Percentiles rank a stretch among this genome's conserved stretches.
These are phyloP conservation scores for Sander vitreus DNA, from an alignment of 2,113 vertebrate species.

Conservation along the genomic window DNA sequence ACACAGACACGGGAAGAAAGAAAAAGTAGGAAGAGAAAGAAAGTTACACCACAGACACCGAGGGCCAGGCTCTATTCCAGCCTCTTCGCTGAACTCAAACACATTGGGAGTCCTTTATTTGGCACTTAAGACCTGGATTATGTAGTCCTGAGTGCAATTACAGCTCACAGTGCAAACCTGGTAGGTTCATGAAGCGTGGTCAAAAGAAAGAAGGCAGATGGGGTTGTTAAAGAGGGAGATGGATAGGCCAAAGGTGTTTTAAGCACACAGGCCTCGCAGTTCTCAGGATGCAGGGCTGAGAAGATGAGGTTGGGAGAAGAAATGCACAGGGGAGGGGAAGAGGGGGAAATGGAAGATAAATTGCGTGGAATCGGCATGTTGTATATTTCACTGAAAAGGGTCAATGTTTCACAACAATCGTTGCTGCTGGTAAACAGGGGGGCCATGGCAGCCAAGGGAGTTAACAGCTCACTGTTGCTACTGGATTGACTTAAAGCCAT, in stretches of 20 bases:
- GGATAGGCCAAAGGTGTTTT: conserved; percentile 44
- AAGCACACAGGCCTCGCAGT: conserved; percentile 13
- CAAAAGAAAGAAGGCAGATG: conserved; percentile 33
- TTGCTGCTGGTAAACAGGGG: conserved; percentile 51
- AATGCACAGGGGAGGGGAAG: conserved; percentile 19
- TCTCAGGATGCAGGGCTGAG: conserved; percentile 24
- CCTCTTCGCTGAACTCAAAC: conserved; percentile 7
- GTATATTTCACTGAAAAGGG: conserved; percentile 41
- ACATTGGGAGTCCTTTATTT: conserved; percentile 24
- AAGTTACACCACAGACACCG: not conserved
- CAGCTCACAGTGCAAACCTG: conserved; percentile 29
- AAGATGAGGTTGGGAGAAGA: conserved; percentile 36
- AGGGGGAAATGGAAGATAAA: conserved; percentile 25
- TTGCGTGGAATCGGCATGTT: conserved; percentile 19
- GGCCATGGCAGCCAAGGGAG: not conserved
- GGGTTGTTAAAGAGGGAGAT: conserved; percentile 33
- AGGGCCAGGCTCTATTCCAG: not conserved
- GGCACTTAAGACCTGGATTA: conserved; percentile 29
- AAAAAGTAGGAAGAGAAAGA: not conserved
- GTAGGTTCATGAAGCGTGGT: conserved; percentile 19
- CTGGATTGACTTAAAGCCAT: conserved; percentile 49
- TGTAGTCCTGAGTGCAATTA: conserved; percentile 48
- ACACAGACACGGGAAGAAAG: not conserved
- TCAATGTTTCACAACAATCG: conserved; percentile 38
- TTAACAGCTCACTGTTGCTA: conserved; percentile 48